These are phyloP conservation scores for Perognathus longimembris DNA, from an alignment of 2,113 vertebrate genomes.

Conservation along the genomic window DNA sequence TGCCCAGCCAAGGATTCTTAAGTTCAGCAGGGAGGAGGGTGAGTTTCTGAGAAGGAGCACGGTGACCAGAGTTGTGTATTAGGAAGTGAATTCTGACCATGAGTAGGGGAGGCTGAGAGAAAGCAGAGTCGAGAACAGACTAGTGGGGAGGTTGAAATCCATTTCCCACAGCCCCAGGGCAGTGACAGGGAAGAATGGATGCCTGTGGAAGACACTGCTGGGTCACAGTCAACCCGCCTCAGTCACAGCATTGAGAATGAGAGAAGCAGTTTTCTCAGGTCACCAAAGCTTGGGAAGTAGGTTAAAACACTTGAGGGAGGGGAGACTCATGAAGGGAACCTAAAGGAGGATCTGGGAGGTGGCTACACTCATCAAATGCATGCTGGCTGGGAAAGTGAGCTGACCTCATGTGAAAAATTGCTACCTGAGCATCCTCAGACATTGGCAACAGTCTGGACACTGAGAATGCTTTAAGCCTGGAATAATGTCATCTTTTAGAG, in stretches of 20 bases:
- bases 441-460: too few relatives aligned
- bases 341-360: background rate
- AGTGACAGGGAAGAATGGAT: background rate
- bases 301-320: background rate
- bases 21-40: background rate
- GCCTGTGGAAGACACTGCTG: background rate
- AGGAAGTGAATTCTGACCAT: background rate
- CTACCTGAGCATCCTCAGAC: background rate
- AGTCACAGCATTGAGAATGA: background rate
- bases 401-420: background rate
- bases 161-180: background rate
- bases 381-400: background rate
- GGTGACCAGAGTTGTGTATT: rapidly evolving
- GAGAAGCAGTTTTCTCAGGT: background rate
- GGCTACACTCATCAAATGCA: background rate
- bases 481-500: background rate
- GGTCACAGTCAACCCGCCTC: background rate
- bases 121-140: background rate
- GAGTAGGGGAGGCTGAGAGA: background rate
- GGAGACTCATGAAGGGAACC: background rate
- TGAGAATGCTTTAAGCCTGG: background rate
- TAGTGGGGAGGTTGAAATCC: background rate
- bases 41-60: background rate
- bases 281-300: background rate
- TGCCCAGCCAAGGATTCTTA: background rate